A percentile compares a stretch with the other conserved stretches of the same genome.
Conservation (phyloP, 2,888 invertebrate genomes). For the Ernsta delagoae region DNA sequence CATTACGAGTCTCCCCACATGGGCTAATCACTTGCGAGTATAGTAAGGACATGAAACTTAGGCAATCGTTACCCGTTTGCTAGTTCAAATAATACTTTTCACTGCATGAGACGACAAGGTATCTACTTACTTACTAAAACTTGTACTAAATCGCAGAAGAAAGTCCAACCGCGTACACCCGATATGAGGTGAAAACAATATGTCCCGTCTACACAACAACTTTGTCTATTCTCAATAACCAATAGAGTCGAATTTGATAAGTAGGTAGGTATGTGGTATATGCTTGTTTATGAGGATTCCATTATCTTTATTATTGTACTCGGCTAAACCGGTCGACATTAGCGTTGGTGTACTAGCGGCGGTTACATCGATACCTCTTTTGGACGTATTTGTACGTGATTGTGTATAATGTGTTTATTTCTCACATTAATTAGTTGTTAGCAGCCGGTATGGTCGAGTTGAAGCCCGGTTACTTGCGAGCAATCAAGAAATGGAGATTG, state of each 20-base stretch:
- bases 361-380: constrained; percentile 41
- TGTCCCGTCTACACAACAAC: background rate
- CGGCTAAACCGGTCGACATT: constrained; percentile 63
- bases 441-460: constrained; percentile 35
- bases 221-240: constrained; percentile 54
- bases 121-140: no score
- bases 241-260: constrained; percentile 71
- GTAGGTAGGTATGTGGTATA: constrained; percentile 79
- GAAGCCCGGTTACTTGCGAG: constrained; percentile 15
- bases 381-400: constrained; percentile 42
- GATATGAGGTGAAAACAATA: background rate
- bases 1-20: no score
- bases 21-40: no score
- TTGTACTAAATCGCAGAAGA: no score
- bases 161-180: background rate
- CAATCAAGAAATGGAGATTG: constrained; percentile 16
- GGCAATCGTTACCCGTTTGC: no score
- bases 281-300: constrained; percentile 73
- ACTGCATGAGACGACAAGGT: no score
- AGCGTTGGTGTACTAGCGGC: constrained; percentile 56
- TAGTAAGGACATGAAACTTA: no score
- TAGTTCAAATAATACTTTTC: no score
- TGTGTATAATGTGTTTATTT: constrained; percentile 47
- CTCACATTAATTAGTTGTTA: constrained; percentile 50
- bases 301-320: constrained; percentile 76